Percentiles rank a stretch among this genome's conserved stretches.
phyloP scores from a whole-genome alignment of 2,888 invertebrate genomes.

The Drosophila dives region DNA sequence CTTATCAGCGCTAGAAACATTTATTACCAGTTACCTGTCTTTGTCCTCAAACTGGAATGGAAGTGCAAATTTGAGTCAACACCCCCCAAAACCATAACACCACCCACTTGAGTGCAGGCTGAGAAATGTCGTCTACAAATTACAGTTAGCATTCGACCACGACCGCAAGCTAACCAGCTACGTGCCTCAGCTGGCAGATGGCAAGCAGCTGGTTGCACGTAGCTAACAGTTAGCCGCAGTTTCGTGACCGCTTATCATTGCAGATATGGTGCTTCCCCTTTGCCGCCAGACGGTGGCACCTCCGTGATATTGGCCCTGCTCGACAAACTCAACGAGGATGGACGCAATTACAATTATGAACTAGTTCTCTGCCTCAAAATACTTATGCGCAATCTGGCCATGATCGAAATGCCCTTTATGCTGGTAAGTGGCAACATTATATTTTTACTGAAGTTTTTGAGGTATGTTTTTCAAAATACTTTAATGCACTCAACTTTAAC shows the following conservation, averaged over 20 bases:
- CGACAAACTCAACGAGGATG: conserved; percentile 87
- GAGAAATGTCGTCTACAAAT: conserved; percentile 62
- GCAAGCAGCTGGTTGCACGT: conserved; percentile 49
- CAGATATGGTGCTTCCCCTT: conserved; percentile 89
- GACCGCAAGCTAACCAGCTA: conserved; percentile 72
- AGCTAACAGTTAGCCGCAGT: conserved; percentile 54
- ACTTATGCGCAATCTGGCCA: conserved; percentile 88
- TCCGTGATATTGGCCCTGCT: conserved; percentile 88
- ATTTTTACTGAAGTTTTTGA: not conserved
- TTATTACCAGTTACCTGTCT: conserved; percentile 50
- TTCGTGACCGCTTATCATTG: conserved; percentile 57
- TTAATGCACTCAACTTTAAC: not conserved
- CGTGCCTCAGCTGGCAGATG: conserved; percentile 49
- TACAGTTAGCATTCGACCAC: conserved; percentile 51
- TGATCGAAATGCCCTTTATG: conserved; percentile 86
- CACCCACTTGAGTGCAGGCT: conserved; percentile 26
- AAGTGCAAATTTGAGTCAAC: not conserved
- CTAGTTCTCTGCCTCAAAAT: conserved; percentile 89
- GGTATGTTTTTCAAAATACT: not conserved
- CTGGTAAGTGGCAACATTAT: conserved; percentile 58
- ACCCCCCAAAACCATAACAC: not conserved
- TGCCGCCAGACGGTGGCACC: conserved; percentile 87
- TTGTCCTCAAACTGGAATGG: not conserved
- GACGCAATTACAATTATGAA: conserved; percentile 89
- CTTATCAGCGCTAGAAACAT: conserved; percentile 66